Evolutionary conservation across 2,113 vertebrate species (phyloP).

Genomic region (Plecotus auritus): DNA sequence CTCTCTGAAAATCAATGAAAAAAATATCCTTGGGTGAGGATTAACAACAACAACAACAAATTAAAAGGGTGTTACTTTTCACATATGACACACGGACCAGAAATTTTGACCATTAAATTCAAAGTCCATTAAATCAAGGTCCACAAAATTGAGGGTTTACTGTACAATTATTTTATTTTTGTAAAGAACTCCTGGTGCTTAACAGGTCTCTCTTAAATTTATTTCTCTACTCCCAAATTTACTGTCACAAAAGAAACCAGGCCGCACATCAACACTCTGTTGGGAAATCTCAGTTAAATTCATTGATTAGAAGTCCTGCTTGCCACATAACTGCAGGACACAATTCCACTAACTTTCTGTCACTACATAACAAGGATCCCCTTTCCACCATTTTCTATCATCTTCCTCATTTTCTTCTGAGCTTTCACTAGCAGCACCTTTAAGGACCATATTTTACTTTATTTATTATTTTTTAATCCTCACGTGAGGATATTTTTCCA

Average conservation of each 20-base stretch:
- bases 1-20: too few relatives aligned
- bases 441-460: not conserved
- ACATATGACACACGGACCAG: too few relatives aligned
- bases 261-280: not conserved
- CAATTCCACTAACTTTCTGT: not conserved
- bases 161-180: not conserved
- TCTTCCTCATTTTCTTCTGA: not conserved
- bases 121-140: too few relatives aligned
- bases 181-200: not conserved
- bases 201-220: not conserved
- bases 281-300: conserved; percentile 35
- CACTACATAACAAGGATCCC: not conserved
- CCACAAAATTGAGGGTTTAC: too few relatives aligned
- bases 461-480: too few relatives aligned
- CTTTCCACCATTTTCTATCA: not conserved
- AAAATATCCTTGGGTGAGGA: too few relatives aligned
- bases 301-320: not conserved
- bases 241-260: not conserved
- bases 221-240: conserved; percentile 4
- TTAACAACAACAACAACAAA: too few relatives aligned
- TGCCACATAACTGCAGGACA: not conserved
- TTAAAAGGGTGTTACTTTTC: too few relatives aligned
- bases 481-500: too few relatives aligned
- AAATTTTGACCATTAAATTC: too few relatives aligned
- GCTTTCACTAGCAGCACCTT: not conserved